These are phyloP conservation scores for Proisotoma minuta DNA, from an alignment of 2,888 invertebrate genomes.

Conservation along the genomic window DNA sequence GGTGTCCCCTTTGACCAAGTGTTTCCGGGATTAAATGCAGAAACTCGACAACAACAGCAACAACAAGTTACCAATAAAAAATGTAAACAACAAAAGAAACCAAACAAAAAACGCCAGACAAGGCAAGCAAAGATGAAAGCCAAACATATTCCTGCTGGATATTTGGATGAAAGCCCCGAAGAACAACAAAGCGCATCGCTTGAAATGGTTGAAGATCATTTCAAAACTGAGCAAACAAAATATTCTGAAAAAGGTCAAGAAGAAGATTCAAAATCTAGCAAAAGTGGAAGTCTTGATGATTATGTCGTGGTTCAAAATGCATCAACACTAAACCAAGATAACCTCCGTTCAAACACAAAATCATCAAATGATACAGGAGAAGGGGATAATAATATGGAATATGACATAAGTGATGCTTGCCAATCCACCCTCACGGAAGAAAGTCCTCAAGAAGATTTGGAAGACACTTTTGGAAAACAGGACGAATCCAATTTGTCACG, in stretches of 20 bases:
- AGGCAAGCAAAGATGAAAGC: slow-evolving; percentile 26
- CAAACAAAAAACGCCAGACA: slow-evolving; percentile 22
- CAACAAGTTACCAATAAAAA: background rate
- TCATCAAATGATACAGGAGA: too few relatives aligned
- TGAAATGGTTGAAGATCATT: slow-evolving; percentile 27
- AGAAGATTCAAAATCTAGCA: slow-evolving; percentile 20
- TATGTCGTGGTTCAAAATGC: slow-evolving; percentile 21
- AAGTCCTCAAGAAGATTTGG: background rate
- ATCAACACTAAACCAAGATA: background rate
- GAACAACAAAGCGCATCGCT: slow-evolving; percentile 16
- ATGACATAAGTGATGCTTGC: background rate
- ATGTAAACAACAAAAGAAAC: slow-evolving; percentile 17
- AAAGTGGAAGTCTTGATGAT: slow-evolving; percentile 27
- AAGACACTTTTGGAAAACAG: background rate
- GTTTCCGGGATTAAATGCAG: slow-evolving; percentile 38
- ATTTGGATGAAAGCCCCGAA: background rate
- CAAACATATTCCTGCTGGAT: background rate
- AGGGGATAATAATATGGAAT: slow-evolving; percentile 1
- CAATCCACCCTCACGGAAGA: background rate
- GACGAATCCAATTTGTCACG: slow-evolving; percentile 11
- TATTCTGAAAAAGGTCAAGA: slow-evolving; percentile 7
- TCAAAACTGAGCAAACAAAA: slow-evolving; percentile 1
- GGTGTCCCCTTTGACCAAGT: slow-evolving; percentile 62
- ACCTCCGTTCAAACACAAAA: too few relatives aligned
- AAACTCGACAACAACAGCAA: background rate